Conservation (phyloP, 2,888 invertebrate species). For the Balanococcus diminutus region DNA sequence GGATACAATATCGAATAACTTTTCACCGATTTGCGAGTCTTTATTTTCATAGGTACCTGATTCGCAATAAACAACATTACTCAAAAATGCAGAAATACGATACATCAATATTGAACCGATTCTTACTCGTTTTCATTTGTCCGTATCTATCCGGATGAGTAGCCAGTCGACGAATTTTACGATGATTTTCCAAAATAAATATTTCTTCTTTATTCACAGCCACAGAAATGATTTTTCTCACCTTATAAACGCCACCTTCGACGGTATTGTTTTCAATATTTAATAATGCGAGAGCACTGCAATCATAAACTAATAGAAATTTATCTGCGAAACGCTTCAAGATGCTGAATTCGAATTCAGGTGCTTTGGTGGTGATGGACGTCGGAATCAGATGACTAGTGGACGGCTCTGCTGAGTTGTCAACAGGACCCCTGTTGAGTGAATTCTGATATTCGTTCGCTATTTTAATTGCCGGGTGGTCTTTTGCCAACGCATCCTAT, state of each 20-base stretch:
- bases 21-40: slow-evolving; percentile 35
- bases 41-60: not conserved
- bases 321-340: slow-evolving; percentile 73
- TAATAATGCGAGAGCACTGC: slow-evolving; percentile 72
- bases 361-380: not conserved
- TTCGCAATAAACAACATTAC: too few species aligned
- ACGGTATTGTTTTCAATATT: slow-evolving; percentile 69
- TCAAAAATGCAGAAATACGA: not conserved
- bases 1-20: slow-evolving; percentile 17
- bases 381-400: not conserved
- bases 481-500: slow-evolving; percentile 3
- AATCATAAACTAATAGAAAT: slow-evolving; percentile 77
- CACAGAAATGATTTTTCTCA: slow-evolving; percentile 62
- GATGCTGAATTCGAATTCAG: slow-evolving; percentile 68
- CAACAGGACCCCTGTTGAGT: too few species aligned
- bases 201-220: slow-evolving; percentile 75
- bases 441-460: not conserved
- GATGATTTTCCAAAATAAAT: slow-evolving; percentile 79
- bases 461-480: not conserved
- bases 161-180: slow-evolving; percentile 79
- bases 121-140: not conserved
- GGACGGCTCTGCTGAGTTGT: not conserved
- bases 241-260: slow-evolving; percentile 62
- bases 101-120: not conserved
- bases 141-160: slow-evolving; percentile 69